Evolutionary conservation across 2,888 invertebrate species (phyloP), one percentile per base, ranked within the genome.

Genomic region (Holacanthella duospinosa): DNA sequence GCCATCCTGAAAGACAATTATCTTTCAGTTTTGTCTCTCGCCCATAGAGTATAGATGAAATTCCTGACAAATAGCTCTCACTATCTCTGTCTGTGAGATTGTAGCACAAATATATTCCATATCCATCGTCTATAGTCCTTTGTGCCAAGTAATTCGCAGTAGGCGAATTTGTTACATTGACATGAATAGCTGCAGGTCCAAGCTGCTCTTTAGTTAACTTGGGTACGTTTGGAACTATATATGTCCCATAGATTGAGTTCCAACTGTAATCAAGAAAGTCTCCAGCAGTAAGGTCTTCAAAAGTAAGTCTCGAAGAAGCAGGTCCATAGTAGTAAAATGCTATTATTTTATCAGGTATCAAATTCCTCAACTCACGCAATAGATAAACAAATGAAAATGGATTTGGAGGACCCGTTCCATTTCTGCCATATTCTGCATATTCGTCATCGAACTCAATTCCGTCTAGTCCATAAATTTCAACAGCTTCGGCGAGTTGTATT

Each of bases 401-500:
- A 43, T 64, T 64, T 4, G 64, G 64, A 16, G 55, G 61, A 2
- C 55, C 59, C 3, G 64, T 64, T 12, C 55, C 59, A 36, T 64
- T 64, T 2, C 28, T 44, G 2, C 61, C 64, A 12, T 64, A 64
- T 4, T 55, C 43, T 9, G 64, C 54, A 29, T 64, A 64, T 43
- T 64, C 64, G 29, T 64, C 64, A 29, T 64, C 64, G 44, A 64
- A 64, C 19, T 64, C 64, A 25, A 64, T 64, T 1, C 64, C 64
- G 21, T 64, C 64, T 29, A 64, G 43, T 4, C 59, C 61, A 25
- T 61, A 64, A 1, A 19, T 21, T 1, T 57, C 28, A 1, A 64
- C 64, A 0, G 59, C 58, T 12, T 19, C 12, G 6, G 43, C 53
- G 21, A 64, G 43, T 21, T 61, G 61, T 6, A 43, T n/a, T 16